These are phyloP conservation scores for Spisula solida DNA, from an alignment of 2,888 invertebrate species.

Conservation along the genomic window DNA sequence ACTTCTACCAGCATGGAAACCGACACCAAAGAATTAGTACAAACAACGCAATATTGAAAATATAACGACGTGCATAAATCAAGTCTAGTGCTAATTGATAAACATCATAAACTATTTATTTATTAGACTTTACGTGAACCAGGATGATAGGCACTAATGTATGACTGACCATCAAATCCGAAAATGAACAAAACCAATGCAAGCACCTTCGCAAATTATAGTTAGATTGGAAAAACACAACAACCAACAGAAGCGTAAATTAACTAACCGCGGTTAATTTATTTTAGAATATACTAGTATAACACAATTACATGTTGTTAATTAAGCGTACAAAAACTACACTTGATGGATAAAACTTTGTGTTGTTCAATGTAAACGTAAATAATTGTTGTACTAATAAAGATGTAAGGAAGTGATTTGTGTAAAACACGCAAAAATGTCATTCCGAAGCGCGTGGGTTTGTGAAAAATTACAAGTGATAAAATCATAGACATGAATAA, in stretches of 20 bases:
- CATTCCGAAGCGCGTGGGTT: neutral
- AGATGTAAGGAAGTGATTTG: neutral
- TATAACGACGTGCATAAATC: no score
- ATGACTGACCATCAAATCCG: no score
- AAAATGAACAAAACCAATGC: no score
- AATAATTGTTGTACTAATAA: neutral
- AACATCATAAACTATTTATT: no score
- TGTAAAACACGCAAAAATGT: neutral
- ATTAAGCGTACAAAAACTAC: neutral
- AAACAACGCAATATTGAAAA: no score
- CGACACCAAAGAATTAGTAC: no score
- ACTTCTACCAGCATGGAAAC: no score
- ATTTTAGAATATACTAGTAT: neutral
- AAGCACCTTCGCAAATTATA: neutral
- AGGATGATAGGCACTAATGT: no score
- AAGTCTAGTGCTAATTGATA: no score
- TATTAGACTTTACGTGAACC: no score
- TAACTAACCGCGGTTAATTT: neutral
- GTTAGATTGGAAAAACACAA: neutral
- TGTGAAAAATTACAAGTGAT: slow-evolving; percentile 4
- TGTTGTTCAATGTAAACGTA: neutral
- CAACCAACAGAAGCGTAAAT: neutral
- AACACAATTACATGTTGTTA: neutral
- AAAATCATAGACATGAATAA: neutral
- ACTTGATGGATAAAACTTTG: neutral